A percentile compares a stretch with the other conserved stretches of the same genome.
phyloP scores from a whole-genome alignment of 2,888 invertebrate genomes.

The Drosophila longiperda region DNA sequence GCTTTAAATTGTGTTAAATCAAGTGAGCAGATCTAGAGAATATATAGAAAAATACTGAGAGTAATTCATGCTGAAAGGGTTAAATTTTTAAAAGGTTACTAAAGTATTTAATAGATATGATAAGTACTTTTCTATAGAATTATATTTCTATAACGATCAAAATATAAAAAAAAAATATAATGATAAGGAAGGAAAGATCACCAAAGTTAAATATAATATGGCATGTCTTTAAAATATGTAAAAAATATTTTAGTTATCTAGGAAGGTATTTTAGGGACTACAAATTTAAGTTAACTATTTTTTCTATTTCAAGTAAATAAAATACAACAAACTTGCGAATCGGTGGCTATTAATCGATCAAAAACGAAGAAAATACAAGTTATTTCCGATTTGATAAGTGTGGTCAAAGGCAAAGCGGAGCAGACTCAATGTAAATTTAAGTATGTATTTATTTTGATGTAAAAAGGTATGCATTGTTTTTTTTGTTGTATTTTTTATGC shows the following conservation, averaged over 20 bases:
- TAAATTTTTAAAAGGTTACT: not conserved
- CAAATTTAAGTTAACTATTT: not conserved
- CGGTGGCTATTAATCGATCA: not conserved
- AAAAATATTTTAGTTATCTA: not conserved
- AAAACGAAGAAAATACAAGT: not conserved
- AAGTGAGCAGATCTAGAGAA: not conserved
- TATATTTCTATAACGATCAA: not conserved
- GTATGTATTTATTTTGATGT: not conserved
- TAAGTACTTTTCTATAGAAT: too few relatives aligned
- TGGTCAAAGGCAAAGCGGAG: constrained; percentile 24
- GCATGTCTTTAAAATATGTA: not conserved
- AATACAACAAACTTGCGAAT: not conserved
- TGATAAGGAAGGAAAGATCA: not conserved
- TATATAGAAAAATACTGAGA: not conserved
- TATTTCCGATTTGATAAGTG: not conserved
- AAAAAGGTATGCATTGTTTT: not conserved
- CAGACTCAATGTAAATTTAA: not conserved
- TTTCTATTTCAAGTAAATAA: not conserved
- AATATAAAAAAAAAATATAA: not conserved
- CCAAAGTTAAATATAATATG: not conserved
- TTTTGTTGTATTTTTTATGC: not conserved
- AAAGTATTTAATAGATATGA: not conserved
- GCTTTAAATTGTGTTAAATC: too few relatives aligned
- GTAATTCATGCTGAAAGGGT: not conserved
- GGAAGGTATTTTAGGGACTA: not conserved